Evolutionary conservation across 1,140 invertebrate genomes (phyloP), one percentile per base, ranked within the genome.

Genomic region (Zelostemma sp.): DNA sequence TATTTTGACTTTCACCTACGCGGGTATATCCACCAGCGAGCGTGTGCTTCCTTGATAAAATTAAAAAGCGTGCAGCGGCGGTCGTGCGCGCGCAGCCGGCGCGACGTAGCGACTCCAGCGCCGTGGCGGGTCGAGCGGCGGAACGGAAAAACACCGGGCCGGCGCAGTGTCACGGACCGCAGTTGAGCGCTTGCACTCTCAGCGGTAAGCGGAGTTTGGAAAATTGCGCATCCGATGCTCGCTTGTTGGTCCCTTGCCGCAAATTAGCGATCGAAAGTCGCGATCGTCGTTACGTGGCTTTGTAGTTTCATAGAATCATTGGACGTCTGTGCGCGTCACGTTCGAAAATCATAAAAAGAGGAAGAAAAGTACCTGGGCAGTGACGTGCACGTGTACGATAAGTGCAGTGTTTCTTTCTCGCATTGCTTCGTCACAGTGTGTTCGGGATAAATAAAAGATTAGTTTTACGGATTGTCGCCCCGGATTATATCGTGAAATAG

Each of bases 151-250:
- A 46, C 62, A 69, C 68, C 67, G 69, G 63, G 78, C 78, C 76
- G 79, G 81, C 77, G 79, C 77, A 77, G 66, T 72, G 74, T 55
- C 78, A 66, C 72, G 62, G 68, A 73, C 77, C 74, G 74, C 80
- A 35, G 33, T 85, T 78, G 80, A 80, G 80, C 81, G 82, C 78
- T 84, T 83, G 80, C 82, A 84, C 78, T 85, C 82, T 78, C 70
- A 80, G 79, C 72, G 80, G 79, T 80, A 76, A 75, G 78, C 68
- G 75, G 72, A 62, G 60, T 65, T 63, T 62, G 64, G 67, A 62
- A 62, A 65, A 65, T 65, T 53, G 70, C 63, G 63, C 63, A 68
- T 61, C 46, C 38, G 71, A 70, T 70, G 62, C 67, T 73, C 67
- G 51, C 67, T 64, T 63, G 71, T 67, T 67, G 51, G 66, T 56